Evolutionary conservation across 1,140 invertebrate species (phyloP).

Genomic region (Ips typographus): DNA sequence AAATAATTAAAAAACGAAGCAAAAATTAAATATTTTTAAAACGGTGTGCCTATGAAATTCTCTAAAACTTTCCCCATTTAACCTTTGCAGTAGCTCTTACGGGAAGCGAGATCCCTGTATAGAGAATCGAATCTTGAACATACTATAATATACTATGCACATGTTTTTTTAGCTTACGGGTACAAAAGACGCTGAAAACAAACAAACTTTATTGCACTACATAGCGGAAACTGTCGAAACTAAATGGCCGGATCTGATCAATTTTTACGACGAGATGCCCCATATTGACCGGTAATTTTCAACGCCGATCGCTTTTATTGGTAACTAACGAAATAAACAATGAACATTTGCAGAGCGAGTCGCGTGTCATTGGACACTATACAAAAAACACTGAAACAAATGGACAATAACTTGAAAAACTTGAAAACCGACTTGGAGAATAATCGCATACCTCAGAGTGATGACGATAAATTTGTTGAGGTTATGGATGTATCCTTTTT

Average conservation of each 20-base stretch:
- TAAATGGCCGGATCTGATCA: conserved; percentile 83
- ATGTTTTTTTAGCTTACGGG: conserved; percentile 73
- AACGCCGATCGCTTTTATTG: conserved; percentile 11
- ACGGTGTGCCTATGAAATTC: too few species aligned
- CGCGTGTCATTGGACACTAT: conserved; percentile 84
- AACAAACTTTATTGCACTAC: conserved; percentile 90
- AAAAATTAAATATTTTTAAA: too few species aligned
- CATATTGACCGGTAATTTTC: conserved; percentile 71
- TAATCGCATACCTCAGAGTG: conserved; percentile 71
- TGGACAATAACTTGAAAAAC: conserved; percentile 83
- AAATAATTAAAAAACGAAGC: too few species aligned
- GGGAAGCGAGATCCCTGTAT: too few species aligned
- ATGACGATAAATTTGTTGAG: conserved; percentile 79
- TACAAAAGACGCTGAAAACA: conserved; percentile 93
- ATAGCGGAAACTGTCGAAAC: conserved; percentile 84
- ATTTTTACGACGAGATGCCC: conserved; percentile 83
- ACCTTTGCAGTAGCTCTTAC: too few species aligned
- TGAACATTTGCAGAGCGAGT: conserved; percentile 60
- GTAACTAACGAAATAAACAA: too few species aligned
- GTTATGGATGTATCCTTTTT: conserved; percentile 71
- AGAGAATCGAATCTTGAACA: too few species aligned
- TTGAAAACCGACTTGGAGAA: conserved; percentile 87
- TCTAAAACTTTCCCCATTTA: too few species aligned
- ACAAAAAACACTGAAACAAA: conserved; percentile 80
- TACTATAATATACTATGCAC: too few species aligned